Evolutionary conservation across 2,113 vertebrate species (phyloP).

Genomic region (Parus major): DNA sequence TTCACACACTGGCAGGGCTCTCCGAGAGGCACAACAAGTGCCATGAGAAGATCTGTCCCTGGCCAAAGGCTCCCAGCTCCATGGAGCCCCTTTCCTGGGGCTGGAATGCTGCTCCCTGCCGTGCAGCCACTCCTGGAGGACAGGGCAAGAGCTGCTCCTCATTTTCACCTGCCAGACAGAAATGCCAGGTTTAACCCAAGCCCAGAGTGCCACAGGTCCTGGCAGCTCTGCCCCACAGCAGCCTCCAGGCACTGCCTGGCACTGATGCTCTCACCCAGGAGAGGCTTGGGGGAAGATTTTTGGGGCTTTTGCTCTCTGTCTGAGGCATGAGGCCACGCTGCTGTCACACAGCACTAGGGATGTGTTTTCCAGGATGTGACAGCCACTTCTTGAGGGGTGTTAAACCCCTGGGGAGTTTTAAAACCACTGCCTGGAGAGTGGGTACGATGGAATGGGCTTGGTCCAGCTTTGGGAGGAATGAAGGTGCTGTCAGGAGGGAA

Average conservation of each 20-base stretch:
- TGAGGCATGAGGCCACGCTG: not conserved
- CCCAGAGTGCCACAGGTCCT: not conserved
- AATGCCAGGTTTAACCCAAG: not conserved
- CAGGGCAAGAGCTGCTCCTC: not conserved
- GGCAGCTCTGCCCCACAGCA: not conserved
- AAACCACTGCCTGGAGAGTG: not conserved
- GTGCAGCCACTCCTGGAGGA: not conserved
- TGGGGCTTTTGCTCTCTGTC: not conserved
- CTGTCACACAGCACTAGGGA: fast-evolving
- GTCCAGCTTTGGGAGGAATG: not conserved
- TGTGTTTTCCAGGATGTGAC: not conserved
- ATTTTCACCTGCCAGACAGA: not conserved
- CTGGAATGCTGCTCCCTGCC: not conserved
- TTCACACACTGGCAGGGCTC: not conserved
- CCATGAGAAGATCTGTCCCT: not conserved
- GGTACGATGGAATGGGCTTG: not conserved
- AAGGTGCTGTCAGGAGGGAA: not conserved
- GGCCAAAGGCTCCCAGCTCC: not conserved
- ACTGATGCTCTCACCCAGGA: not conserved
- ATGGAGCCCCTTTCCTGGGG: not conserved
- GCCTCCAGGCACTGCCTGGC: not conserved
- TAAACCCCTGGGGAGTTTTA: not conserved
- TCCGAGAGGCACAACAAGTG: not conserved
- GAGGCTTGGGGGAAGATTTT: not conserved
- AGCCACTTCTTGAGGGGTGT: not conserved